A percentile compares a stretch with the other conserved stretches of the same genome.
These are phyloP conservation scores for Seira ritae DNA, from an alignment of 2,888 invertebrate genomes.

Conservation along the genomic window DNA sequence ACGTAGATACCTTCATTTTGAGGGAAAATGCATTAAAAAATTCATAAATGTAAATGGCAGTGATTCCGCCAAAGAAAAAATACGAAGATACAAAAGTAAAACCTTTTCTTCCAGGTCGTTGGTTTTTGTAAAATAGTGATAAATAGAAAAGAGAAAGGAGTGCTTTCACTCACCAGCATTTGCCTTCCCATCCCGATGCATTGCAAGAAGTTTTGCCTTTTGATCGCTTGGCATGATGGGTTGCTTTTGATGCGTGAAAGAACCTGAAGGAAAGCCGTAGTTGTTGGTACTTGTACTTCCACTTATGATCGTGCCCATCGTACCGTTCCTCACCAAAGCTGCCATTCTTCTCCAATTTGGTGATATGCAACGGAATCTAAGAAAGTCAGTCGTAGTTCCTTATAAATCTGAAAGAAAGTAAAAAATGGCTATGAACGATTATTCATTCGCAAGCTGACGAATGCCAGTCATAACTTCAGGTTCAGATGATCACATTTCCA, in stretches of 20 bases:
- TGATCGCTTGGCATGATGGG: slow-evolving; percentile 64
- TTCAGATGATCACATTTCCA: too few relatives aligned
- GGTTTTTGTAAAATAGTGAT: background rate
- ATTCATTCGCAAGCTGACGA: too few relatives aligned
- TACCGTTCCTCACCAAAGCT: slow-evolving; percentile 34
- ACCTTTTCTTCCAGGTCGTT: background rate
- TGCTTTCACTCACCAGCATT: slow-evolving; percentile 61
- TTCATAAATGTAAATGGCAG: too few relatives aligned
- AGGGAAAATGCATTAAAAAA: background rate
- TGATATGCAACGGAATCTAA: too few relatives aligned
- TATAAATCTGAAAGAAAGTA: too few relatives aligned
- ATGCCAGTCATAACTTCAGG: too few relatives aligned
- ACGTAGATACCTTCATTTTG: slow-evolving; percentile 52
- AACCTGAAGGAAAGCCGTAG: slow-evolving; percentile 53
- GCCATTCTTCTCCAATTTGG: slow-evolving; percentile 33
- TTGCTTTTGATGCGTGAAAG: slow-evolving; percentile 59
- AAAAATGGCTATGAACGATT: too few relatives aligned
- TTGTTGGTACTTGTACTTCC: slow-evolving; percentile 19
- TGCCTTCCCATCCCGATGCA: slow-evolving; percentile 65
- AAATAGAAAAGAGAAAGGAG: background rate
- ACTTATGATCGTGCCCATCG: slow-evolving; percentile 9
- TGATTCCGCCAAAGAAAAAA: too few relatives aligned
- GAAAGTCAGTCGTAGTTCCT: too few relatives aligned
- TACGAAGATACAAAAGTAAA: too few relatives aligned
- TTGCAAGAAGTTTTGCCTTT: slow-evolving; percentile 61